A percentile compares a stretch with the other conserved stretches of the same genome.
phyloP scores from a whole-genome alignment of 2,888 invertebrate genomes.

The Heliothis peltigera region DNA sequence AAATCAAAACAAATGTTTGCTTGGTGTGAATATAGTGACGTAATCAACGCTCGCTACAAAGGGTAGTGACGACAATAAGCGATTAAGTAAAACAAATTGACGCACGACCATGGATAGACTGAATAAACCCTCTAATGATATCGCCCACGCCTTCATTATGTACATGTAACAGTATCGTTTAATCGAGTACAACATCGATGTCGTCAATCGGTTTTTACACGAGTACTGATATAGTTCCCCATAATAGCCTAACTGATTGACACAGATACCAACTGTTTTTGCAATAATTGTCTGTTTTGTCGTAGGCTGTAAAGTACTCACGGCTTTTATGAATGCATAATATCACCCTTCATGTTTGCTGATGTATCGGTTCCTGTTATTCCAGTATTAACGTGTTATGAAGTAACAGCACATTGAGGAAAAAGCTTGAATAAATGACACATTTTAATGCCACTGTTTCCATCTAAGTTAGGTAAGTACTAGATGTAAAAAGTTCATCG shows the following conservation, averaged over 20 bases:
- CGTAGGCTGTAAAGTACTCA: slow-evolving; percentile 33
- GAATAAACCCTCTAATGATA: slow-evolving; percentile 68
- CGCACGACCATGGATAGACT: slow-evolving; percentile 76
- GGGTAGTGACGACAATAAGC: slow-evolving; percentile 79
- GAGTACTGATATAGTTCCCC: slow-evolving; percentile 23
- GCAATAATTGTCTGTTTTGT: slow-evolving; percentile 33
- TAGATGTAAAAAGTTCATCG: too few relatives aligned
- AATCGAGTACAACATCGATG: slow-evolving; percentile 64
- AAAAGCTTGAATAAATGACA: slow-evolving; percentile 18
- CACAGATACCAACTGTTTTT: slow-evolving; percentile 35
- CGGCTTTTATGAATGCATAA: slow-evolving; percentile 27
- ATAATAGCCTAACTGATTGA: slow-evolving; percentile 22
- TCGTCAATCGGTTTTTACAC: slow-evolving; percentile 49
- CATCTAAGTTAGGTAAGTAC: neutral
- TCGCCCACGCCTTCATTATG: slow-evolving; percentile 81
- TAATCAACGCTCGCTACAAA: slow-evolving; percentile 52
- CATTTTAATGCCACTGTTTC: slow-evolving; percentile 1
- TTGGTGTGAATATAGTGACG: slow-evolving; percentile 52
- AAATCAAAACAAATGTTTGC: slow-evolving; percentile 71
- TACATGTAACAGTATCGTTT: slow-evolving; percentile 66
- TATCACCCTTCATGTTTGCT: slow-evolving; percentile 22
- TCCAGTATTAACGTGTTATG: slow-evolving; percentile 14
- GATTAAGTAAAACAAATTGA: slow-evolving; percentile 83
- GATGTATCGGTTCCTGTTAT: slow-evolving; percentile 35
- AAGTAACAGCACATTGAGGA: slow-evolving; percentile 28